phyloP scores from a whole-genome alignment of 1,140 invertebrate genomes.

The Ctenoplectra terminalis region DNA sequence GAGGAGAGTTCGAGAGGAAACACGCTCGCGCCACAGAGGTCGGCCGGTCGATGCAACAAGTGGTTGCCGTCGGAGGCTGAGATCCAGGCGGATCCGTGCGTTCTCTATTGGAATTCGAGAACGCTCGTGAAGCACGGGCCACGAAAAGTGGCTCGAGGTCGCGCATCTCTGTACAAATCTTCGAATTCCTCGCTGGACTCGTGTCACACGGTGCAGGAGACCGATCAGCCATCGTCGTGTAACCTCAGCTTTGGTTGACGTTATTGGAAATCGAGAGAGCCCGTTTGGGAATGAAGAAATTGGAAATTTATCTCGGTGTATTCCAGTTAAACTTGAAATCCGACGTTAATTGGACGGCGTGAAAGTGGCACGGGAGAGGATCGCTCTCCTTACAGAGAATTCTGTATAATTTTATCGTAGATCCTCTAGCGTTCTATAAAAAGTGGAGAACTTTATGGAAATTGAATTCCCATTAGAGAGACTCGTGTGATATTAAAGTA shows the following conservation, averaged over 20 bases:
- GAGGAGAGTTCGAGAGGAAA: neutral
- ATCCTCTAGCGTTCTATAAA: too few relatives aligned
- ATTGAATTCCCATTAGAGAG: neutral
- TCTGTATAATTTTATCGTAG: neutral
- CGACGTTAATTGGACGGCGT: neutral
- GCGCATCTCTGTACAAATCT: slow-evolving; percentile 40
- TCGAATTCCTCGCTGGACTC: slow-evolving; percentile 49
- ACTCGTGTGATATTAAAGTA: neutral
- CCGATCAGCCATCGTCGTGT: slow-evolving; percentile 26
- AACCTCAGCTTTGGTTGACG: slow-evolving; percentile 23
- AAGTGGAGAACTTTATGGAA: neutral
- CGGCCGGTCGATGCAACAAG: slow-evolving; percentile 42
- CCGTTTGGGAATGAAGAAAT: neutral
- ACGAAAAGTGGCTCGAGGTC: slow-evolving; percentile 62
- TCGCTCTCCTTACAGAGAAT: neutral
- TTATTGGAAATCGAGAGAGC: neutral
- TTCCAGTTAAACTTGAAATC: neutral
- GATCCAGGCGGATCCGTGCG: neutral
- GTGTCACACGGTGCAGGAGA: slow-evolving; percentile 44
- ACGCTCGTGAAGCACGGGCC: neutral
- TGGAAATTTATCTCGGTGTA: neutral
- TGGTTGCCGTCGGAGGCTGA: slow-evolving; percentile 31
- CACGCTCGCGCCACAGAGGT: neutral
- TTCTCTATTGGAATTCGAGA: neutral
- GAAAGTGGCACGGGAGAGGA: slow-evolving; percentile 6